Evolutionary conservation across 2,888 invertebrate species (phyloP), one percentile per base, ranked within the genome.

Genomic region (Schizotus pectinicornis): DNA sequence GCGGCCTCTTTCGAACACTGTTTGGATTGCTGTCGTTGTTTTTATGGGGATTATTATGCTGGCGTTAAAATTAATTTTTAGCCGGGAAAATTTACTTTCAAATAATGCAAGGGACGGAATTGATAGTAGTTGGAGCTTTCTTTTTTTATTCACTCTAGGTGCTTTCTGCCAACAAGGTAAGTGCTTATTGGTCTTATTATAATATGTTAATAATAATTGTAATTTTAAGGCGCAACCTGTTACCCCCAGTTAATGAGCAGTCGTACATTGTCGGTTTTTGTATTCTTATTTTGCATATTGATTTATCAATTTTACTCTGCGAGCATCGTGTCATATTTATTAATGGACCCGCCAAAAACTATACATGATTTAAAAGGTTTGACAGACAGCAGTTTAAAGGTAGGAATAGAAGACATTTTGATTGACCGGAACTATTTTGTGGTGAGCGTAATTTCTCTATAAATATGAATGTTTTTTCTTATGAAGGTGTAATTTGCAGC

Each of bases 281-380:
- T 73, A 41, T 71, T 73, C 31, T 50, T 87, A 1, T 87, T 86
- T 72, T 81, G 86, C 0, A 80, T 88, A 60, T 81, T 85, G 11
- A 77, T 88, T 39, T 88, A 86, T 73, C 88, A 88, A 70, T 89
- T 87, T 74, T 89, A 89, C 74, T 88, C 88, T 38, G 89, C 87
- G 1, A 86, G 85, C 43, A 85, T 89, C 43, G 88, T 89, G 0
- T 88, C 89, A 0, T 84, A 86, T 0, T 72, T 88, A 54, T 75
- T 89, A 33, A 82, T 84, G 72, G 85, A 86, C 53, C 81, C 85
- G 8, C 85, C 86, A 0, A 84, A 83, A 65, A 84, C 83, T 14
- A 88, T 89, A 39, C 82, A 81, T 56, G 85, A 83, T 2, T 68
- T 88, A 13, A 75, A 81, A 43, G 86, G 88, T 69, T 72, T 89